A percentile compares a stretch with the other conserved stretches of the same genome.
Conservation (phyloP, 2,113 vertebrate species). For the Rhinopomastus cyanomelas region DNA sequence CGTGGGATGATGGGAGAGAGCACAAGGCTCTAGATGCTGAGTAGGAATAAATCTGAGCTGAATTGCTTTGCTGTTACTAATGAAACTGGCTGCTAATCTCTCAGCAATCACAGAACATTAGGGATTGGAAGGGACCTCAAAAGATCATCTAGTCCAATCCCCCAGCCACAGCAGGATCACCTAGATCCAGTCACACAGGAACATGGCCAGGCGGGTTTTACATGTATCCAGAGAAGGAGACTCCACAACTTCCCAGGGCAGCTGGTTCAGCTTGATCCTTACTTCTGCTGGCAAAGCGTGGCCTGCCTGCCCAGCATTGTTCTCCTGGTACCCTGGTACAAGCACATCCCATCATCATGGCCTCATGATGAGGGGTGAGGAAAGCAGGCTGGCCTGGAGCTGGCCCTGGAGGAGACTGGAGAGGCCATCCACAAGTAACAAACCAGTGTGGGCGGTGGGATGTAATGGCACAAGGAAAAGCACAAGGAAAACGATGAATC, state of each 20-base stretch:
- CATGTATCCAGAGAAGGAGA: too few relatives aligned
- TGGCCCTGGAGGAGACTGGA: fast-evolving
- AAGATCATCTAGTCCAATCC: too few relatives aligned
- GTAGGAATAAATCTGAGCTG: background rate
- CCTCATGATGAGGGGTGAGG: fast-evolving
- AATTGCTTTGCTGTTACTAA: background rate
- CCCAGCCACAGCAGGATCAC: too few relatives aligned
- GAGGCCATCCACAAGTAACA: background rate
- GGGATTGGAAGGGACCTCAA: too few relatives aligned
- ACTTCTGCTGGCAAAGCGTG: background rate
- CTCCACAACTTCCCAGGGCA: too few relatives aligned
- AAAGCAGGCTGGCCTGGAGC: background rate
- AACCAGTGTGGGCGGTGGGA: background rate
- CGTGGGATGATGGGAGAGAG: background rate
- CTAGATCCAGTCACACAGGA: too few relatives aligned
- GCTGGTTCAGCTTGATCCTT: too few relatives aligned
- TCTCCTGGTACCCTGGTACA: background rate
- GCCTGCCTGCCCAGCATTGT: background rate
- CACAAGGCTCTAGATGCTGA: background rate
- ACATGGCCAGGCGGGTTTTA: too few relatives aligned
- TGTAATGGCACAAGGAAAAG: fast-evolving
- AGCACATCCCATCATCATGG: background rate
- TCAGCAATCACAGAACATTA: too few relatives aligned
- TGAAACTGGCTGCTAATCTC: background rate
- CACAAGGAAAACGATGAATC: background rate